These are phyloP conservation scores for Pseudorhiza aurosa DNA, from an alignment of 30 jellyfish, hydroid and myxozoan genomes.

Conservation along the genomic window DNA sequence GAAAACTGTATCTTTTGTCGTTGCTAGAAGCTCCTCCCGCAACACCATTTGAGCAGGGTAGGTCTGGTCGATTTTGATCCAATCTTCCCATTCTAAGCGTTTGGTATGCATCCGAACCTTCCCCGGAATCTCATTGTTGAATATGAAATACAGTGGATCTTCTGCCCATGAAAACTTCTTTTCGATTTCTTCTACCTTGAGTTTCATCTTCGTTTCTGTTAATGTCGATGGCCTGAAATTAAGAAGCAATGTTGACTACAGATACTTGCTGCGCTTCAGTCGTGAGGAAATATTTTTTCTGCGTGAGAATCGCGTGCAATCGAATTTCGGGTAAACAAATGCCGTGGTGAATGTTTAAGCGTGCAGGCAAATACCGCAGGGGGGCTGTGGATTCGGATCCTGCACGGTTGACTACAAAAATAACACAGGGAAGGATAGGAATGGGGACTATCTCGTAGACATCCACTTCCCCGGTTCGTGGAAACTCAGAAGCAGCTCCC, in stretches of 20 bases:
- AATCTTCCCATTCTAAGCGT: constrained; percentile 67
- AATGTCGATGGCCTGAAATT: neutral
- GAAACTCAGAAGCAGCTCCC: no score
- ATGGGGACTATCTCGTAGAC: no score
- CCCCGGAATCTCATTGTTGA: constrained; percentile 82
- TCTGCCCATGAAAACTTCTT: constrained; percentile 68
- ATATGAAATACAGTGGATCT: constrained; percentile 69
- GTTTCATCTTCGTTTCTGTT: constrained; percentile 15
- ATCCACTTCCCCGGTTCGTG: no score
- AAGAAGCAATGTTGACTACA: neutral
- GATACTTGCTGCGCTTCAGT: neutral
- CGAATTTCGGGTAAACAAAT: no score
- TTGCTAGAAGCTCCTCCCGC: constrained; percentile 42
- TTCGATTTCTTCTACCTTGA: constrained; percentile 20
- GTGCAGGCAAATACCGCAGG: no score
- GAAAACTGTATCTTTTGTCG: constrained; percentile 49
- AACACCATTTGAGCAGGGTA: constrained; percentile 76
- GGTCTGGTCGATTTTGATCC: constrained; percentile 82
- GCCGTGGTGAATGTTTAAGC: no score
- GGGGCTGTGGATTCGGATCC: no score
- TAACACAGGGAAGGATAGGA: no score
- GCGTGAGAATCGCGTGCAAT: no score
- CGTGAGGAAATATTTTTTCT: no score
- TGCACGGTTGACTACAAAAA: no score
- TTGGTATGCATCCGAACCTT: constrained; percentile 81